These are phyloP conservation scores for Tipula helvola DNA, from an alignment of 2,888 invertebrate species.

Conservation along the genomic window DNA sequence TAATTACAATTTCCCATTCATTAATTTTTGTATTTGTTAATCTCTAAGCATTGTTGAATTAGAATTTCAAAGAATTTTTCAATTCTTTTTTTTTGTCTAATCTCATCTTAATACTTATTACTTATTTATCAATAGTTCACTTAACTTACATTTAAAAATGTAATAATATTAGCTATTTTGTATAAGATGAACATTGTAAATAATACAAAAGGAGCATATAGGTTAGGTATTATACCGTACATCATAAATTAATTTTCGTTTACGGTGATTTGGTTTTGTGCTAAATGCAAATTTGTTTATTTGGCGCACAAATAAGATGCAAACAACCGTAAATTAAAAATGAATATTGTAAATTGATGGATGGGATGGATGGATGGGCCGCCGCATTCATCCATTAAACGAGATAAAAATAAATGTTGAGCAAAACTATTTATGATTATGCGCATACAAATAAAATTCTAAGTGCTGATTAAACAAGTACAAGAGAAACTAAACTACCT, in stretches of 20 bases:
- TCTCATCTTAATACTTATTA: neutral
- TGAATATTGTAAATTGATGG: neutral
- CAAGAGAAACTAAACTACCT: neutral
- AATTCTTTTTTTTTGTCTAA: neutral
- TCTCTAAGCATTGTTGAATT: neutral
- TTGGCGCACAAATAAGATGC: neutral
- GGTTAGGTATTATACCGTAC: neutral
- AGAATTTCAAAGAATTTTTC: neutral
- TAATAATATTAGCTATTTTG: neutral
- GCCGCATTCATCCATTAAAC: neutral
- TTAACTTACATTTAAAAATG: neutral
- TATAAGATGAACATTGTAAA: neutral
- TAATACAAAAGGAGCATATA: neutral
- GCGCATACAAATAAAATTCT: neutral
- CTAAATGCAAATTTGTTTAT: neutral
- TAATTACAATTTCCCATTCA: neutral
- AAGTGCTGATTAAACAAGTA: conserved; percentile 4
- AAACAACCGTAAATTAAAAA: neutral
- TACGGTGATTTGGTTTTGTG: neutral
- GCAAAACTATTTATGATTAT: neutral
- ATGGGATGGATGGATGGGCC: neutral
- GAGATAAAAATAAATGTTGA: neutral
- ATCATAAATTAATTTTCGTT: neutral
- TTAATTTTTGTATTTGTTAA: neutral
- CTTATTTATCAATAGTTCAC: neutral